Conservation (phyloP, 2,797 vertebrate genomes). For the Babyrousa celebensis region DNA sequence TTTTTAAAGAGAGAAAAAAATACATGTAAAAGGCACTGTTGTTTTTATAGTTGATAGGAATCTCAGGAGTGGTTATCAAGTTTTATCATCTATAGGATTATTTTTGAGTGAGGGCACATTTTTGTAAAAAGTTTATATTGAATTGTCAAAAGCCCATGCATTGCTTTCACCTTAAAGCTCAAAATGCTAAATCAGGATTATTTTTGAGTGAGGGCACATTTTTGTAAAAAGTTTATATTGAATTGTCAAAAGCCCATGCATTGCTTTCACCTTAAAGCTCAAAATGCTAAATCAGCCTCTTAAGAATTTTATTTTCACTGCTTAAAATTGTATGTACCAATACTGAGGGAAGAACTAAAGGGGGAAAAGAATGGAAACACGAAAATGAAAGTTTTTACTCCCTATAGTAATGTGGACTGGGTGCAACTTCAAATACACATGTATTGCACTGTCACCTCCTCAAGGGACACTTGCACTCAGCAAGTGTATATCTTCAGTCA, state of each 20-base stretch:
- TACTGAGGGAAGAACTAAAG: slow-evolving; percentile 1
- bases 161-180: slow-evolving; percentile 29
- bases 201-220: neutral
- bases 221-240: slow-evolving; percentile 20
- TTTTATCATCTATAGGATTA: neutral
- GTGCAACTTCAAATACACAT: neutral
- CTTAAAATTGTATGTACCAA: slow-evolving; percentile 10
- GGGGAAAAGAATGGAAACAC: neutral
- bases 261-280: slow-evolving; percentile 29
- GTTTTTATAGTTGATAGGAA: neutral
- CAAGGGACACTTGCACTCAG: neutral
- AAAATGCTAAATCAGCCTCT: slow-evolving; percentile 32
- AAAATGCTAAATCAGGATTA: slow-evolving; percentile 17
- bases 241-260: neutral
- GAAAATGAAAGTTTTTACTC: slow-evolving; percentile 29
- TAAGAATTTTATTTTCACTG: neutral
- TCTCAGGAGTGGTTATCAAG: neutral
- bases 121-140: slow-evolving; percentile 20
- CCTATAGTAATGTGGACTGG: neutral
- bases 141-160: neutral
- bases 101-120: neutral
- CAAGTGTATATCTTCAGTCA: neutral
- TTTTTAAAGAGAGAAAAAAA: slow-evolving; percentile 13
- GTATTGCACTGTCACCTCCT: neutral
- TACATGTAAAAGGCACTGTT: neutral